Percentiles rank a stretch among this genome's conserved stretches.
Conservation (phyloP, 2,113 vertebrate genomes). For the Boleophthalmus pectinirostris region DNA sequence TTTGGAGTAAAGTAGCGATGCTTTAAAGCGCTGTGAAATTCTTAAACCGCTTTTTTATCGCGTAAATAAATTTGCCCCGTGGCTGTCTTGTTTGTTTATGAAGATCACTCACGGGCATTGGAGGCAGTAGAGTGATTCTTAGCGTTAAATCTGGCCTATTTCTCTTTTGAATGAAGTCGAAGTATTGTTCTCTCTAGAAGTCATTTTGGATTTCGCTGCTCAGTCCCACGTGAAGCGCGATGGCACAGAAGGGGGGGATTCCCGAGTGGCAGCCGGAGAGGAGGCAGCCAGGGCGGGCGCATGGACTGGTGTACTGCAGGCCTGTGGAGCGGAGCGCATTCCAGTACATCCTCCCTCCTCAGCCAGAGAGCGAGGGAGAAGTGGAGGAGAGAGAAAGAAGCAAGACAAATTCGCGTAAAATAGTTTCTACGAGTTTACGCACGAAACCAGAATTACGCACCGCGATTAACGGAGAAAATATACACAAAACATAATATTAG, state of each 20-base stretch:
- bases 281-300: slow-evolving; percentile 82
- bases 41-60: slow-evolving; percentile 52
- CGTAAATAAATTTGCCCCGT: slow-evolving; percentile 51
- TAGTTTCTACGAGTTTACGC: slow-evolving; percentile 70
- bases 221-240: slow-evolving; percentile 33
- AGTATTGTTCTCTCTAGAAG: slow-evolving; percentile 8
- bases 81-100: slow-evolving; percentile 61
- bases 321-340: slow-evolving; percentile 81
- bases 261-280: slow-evolving; percentile 85
- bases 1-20: slow-evolving; percentile 40
- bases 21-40: slow-evolving; percentile 66
- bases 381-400: slow-evolving; percentile 75
- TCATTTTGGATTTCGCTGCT: slow-evolving; percentile 28
- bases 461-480: background rate
- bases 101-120: slow-evolving; percentile 43
- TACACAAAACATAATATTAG: background rate
- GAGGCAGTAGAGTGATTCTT: slow-evolving; percentile 27
- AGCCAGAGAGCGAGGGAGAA: slow-evolving; percentile 70
- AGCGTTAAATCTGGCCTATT: slow-evolving; percentile 11
- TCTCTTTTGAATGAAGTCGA: slow-evolving; percentile 21
- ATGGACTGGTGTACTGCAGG: slow-evolving; percentile 85
- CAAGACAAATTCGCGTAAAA: slow-evolving; percentile 70
- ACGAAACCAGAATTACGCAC: background rate
- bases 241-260: slow-evolving; percentile 68
- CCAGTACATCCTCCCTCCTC: slow-evolving; percentile 95